Base-by-base conservation (phyloP, 2,888 invertebrate genomes). In the Xestoiulus laeticollis region DNA sequence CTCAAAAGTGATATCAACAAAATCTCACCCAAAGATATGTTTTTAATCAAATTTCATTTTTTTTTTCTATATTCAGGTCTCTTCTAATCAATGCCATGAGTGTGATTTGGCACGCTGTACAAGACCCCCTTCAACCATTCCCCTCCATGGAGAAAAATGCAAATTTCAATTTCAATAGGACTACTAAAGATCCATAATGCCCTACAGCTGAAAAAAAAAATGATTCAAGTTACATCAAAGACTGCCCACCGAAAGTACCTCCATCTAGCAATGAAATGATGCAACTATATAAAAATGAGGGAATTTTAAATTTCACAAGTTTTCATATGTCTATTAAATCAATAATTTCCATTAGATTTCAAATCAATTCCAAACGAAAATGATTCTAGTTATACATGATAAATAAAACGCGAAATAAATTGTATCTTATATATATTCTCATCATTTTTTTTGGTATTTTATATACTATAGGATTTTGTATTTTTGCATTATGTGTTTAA, bases 221-320 rank as follows among this genome's bases (percentile, higher is more conserved):
- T 6, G 48, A 4, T 10, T 22, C 26, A 8, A 26, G 68, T 12
- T 53, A 68, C 68, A 68, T 26, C 5, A 26, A 12, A 68, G 8
- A 68, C 68, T 68, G 68, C 68, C 68, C 68, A 68, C 68, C 26
- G 68, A 68, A 68, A 68, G 22, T 68, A 68, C 1, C 68, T 22
- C 68, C 68, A 68, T 68, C 68, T 68, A 68, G 22, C 68, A 26
- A 22, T 68, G 68, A 68, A 68, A 68, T 68, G 22, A 22, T 19
- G n/a, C 68, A 68, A 68, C 68, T 68, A 68, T 26, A 6, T 26
- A 6, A 5, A 1, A 26, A 3, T 19, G 16, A 26, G 68, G 68
- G 68, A 68, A 68, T 68, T 68, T 68, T 68, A 26, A 68, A 68
- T 26, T 26, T n/a, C n/a, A n/a, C n/a, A n/a, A n/a, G n/a, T n/a